These are phyloP conservation scores for Trilocha varians DNA, from an alignment of 2,888 invertebrate genomes.

Conservation along the genomic window DNA sequence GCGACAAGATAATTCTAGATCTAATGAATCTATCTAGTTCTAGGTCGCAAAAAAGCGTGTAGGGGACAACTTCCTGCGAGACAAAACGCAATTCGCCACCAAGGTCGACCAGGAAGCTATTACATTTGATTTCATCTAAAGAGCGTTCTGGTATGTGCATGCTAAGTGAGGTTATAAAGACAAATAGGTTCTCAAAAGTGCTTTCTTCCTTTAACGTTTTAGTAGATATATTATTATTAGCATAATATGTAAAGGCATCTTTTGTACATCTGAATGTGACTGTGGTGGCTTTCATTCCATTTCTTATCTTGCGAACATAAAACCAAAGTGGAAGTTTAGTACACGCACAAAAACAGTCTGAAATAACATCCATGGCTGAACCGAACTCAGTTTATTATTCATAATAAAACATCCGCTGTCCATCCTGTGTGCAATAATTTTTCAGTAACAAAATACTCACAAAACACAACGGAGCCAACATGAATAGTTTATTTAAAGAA, in stretches of 20 bases:
- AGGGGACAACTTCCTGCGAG: slow-evolving; percentile 17
- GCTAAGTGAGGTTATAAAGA: too few species aligned
- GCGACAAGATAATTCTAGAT: neutral
- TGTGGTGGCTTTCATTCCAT: neutral
- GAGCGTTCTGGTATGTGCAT: neutral
- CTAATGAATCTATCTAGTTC: neutral
- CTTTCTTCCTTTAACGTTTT: too few species aligned
- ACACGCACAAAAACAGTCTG: neutral
- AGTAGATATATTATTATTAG: too few species aligned
- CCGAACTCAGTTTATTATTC: slow-evolving; percentile 4
- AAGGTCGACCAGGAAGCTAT: slow-evolving; percentile 17
- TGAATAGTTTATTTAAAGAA: too few species aligned
- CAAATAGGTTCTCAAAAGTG: too few species aligned
- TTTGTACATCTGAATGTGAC: too few species aligned
- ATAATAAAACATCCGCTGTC: slow-evolving; percentile 22
- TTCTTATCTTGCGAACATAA: neutral
- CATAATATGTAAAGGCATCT: too few species aligned
- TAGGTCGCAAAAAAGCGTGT: slow-evolving; percentile 10
- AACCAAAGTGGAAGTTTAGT: neutral
- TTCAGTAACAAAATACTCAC: neutral
- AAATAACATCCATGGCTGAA: slow-evolving; percentile 1
- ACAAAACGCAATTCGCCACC: slow-evolving; percentile 23
- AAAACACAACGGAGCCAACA: too few species aligned
- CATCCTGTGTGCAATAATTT: slow-evolving; percentile 1
- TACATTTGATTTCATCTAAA: slow-evolving; percentile 9